phyloP scores from a whole-genome alignment of 2,797 vertebrate genomes.

The Enteromius fasciolatus region DNA sequence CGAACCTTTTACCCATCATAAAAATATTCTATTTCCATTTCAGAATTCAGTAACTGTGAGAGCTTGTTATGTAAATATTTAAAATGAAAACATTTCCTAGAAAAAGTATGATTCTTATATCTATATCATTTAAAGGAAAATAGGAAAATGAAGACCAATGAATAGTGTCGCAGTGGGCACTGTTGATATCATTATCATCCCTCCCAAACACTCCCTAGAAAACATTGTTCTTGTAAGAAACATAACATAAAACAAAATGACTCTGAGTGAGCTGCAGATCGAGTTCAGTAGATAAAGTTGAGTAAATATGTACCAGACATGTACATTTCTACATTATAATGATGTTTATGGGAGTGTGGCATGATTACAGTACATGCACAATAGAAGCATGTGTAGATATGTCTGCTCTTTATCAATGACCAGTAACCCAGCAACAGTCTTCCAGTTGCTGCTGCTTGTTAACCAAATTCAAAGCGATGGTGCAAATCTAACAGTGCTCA shows the following conservation, averaged over 20 bases:
- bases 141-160: not conserved
- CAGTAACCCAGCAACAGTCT: conserved; percentile 4
- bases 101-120: not conserved
- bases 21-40: too few relatives aligned
- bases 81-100: too few relatives aligned
- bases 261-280: not conserved
- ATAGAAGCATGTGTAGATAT: not conserved
- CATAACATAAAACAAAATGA: not conserved
- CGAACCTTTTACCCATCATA: too few relatives aligned
- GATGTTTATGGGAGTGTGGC: not conserved
- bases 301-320: not conserved
- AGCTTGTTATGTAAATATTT: too few relatives aligned
- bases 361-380: not conserved
- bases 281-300: not conserved
- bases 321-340: not conserved
- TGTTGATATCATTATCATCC: not conserved
- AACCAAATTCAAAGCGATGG: not conserved
- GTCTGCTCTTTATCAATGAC: not conserved
- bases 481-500: not conserved
- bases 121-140: not conserved
- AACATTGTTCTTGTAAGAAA: not conserved
- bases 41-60: too few relatives aligned
- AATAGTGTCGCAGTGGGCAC: not conserved
- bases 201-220: not conserved
- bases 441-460: not conserved